A percentile compares a stretch with the other conserved stretches of the same genome.
phyloP scores from a whole-genome alignment of 2,797 vertebrate species.

The Galaxias olidus region DNA sequence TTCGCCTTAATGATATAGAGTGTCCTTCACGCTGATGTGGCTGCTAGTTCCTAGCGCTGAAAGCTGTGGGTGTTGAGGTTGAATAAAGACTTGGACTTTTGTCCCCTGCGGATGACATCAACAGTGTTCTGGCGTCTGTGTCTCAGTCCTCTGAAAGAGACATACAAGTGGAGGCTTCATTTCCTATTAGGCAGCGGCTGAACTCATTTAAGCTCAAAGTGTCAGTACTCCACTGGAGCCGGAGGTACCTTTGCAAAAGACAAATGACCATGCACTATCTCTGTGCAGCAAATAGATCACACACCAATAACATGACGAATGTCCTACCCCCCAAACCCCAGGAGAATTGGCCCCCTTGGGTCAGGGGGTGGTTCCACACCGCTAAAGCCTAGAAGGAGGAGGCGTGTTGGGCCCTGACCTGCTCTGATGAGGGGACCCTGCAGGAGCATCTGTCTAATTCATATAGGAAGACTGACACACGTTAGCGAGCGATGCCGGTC shows the following conservation, averaged over 20 bases:
- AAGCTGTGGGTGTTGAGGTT: no score
- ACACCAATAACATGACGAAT: constrained; percentile 51
- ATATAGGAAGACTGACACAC: constrained; percentile 5
- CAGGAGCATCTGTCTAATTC: constrained; percentile 23
- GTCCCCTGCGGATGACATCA: background rate
- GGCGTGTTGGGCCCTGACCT: constrained; percentile 30
- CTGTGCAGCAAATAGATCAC: constrained; percentile 26
- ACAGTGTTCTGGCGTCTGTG: constrained; percentile 1
- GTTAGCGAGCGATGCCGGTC: constrained; percentile 3
- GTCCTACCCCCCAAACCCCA: constrained; percentile 39
- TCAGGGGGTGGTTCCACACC: constrained; percentile 33
- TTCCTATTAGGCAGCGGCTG: constrained; percentile 8
- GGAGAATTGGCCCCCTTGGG: constrained; percentile 35
- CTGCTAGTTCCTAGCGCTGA: no score
- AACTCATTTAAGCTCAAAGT: constrained; percentile 19
- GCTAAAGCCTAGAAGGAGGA: constrained; percentile 32
- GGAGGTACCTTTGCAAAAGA: constrained; percentile 19
- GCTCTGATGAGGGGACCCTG: constrained; percentile 21
- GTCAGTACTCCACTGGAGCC: constrained; percentile 14
- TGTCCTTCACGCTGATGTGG: no score
- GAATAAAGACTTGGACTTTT: background rate
- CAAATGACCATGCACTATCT: background rate
- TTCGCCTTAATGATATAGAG: no score
- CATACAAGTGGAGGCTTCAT: constrained; percentile 10
- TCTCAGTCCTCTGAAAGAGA: background rate